Percentiles rank a stretch among this genome's conserved stretches.
phyloP scores from a whole-genome alignment of 1,140 invertebrate genomes.

The roundworm (Caenorhabditis elegans) region WBcel235 BX284602.5:7690501-7691000 shows the following conservation, averaged over 20 bases:
- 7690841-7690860: neutral
- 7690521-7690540: too few relatives aligned
- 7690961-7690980: slow-evolving; percentile 13
- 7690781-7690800: neutral
- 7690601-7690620: too few relatives aligned
- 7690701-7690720: too few relatives aligned
- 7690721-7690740: slow-evolving; percentile 4
- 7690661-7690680: too few relatives aligned
- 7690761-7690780: neutral
- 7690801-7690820: neutral
- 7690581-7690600: too few relatives aligned
- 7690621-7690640: too few relatives aligned
- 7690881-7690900: neutral
- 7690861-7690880: neutral
- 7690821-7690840: slow-evolving; percentile 8
- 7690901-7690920: neutral
- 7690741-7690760: neutral
- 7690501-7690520: too few relatives aligned
- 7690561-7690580: too few relatives aligned
- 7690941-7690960: neutral
- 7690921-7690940: neutral
- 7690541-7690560: too few relatives aligned
- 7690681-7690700: too few relatives aligned
- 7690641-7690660: too few relatives aligned
- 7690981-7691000: slow-evolving; percentile 19